Base-by-base conservation (phyloP, 1,140 invertebrate genomes). In the Wiebesia pumilae region DNA sequence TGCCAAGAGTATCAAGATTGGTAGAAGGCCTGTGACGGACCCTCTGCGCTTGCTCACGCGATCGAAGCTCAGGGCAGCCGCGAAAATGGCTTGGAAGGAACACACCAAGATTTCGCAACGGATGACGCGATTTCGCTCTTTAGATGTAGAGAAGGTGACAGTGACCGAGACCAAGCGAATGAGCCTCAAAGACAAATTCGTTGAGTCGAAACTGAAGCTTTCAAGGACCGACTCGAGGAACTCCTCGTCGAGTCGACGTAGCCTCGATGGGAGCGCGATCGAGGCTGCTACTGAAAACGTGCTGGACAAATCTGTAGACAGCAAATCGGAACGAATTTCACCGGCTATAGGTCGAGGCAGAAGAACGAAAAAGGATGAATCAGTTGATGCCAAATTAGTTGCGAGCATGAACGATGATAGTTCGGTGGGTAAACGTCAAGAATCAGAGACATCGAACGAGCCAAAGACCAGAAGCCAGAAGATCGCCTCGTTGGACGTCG, bases 1-100 rank as follows among this genome's bases (percentile, higher is more conserved):
- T 67, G 87, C 47, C 7, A 58, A 58, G 12, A 87, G 79, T n/a
- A 33, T 88, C 4, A 88, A 88, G 35, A n/a, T 81, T 9, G n/a
- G 35, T 24, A 89, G 81, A 33, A 87, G 85, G 30, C 35, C 87
- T 33, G 65, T 82, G 58, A 88, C 83, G 33, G 88, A 89, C 67
- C 67, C 75, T 0, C 75, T 54, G 2, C 81, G 82, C 0, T 30
- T 85, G 0, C 27, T 51, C 71, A 89, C 69, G 43, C 81, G 19
- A 38, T 88, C 58, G 27, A 86, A 81, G 30, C 83, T 75, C 30
- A 81, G 69, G 35, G 67, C 38, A 43, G 85, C 85, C 0, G 40
- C 69, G 19, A 88, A 87, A 30, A 16, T 73, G 0, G 67, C 43
- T 12, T 85, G 62, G 27, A 89, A 87, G 21, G 88, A 88, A 21